Conservation (phyloP, 2,888 invertebrate genomes). For the Lamproptera curius region DNA sequence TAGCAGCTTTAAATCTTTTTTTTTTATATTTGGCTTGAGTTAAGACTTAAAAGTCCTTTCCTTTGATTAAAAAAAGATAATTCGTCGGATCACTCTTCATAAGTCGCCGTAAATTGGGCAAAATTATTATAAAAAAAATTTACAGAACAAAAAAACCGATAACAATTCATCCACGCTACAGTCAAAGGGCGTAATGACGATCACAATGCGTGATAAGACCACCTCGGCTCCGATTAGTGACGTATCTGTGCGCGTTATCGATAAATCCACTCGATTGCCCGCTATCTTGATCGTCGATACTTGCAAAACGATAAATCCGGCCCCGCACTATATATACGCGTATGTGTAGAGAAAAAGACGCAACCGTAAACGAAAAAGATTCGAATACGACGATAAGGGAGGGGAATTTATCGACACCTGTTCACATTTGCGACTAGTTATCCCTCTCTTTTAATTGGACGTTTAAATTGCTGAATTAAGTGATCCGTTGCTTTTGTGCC, state of each 20-base stretch:
- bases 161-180: conserved; percentile 33
- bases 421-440: conserved; percentile 18
- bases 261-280: conserved; percentile 60
- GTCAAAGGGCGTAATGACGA: conserved; percentile 51
- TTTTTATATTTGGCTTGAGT: too few relatives aligned
- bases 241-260: conserved; percentile 64
- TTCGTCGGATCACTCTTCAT: too few relatives aligned
- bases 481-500: conserved; percentile 2
- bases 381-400: conserved; percentile 18
- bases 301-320: conserved; percentile 61
- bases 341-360: conserved; percentile 16
- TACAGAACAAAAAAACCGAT: conserved; percentile 27
- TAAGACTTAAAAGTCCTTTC: too few relatives aligned
- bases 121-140: too few relatives aligned
- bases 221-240: conserved; percentile 64
- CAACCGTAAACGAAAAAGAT: conserved; percentile 22
- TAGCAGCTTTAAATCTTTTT: too few relatives aligned
- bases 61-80: too few relatives aligned
- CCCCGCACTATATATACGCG: conserved; percentile 26
- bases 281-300: conserved; percentile 55
- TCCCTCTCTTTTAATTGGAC: conserved; percentile 12
- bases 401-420: conserved; percentile 27
- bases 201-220: conserved; percentile 66
- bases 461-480: conserved; percentile 11
- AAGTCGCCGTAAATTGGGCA: too few relatives aligned